Percentiles rank a stretch among this genome's conserved stretches.
These are phyloP conservation scores for Xenus cinereus DNA, from an alignment of 2,113 vertebrate species.

Conservation along the genomic window DNA sequence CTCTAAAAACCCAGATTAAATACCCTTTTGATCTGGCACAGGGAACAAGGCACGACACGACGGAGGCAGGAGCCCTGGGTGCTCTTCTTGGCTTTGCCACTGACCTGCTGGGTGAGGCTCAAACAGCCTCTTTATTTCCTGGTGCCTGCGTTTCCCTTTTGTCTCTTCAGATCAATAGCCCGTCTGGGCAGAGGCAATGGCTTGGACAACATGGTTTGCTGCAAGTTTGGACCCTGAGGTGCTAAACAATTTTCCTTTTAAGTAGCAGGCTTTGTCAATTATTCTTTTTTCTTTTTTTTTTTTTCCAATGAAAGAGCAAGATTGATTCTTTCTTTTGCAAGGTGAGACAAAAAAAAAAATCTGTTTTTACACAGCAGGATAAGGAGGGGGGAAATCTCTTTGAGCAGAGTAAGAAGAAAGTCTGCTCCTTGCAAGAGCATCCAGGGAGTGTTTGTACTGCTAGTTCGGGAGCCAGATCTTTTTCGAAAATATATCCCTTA, in stretches of 20 bases:
- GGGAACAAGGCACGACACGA: fast-evolving
- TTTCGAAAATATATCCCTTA: background rate
- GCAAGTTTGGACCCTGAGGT: background rate
- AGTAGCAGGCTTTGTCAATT: background rate
- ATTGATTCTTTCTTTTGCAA: background rate
- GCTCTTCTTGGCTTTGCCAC: background rate
- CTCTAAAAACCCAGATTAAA: background rate
- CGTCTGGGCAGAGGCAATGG: background rate
- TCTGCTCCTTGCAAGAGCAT: background rate
- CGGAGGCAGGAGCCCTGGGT: background rate
- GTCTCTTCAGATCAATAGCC: background rate
- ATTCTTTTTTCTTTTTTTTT: background rate
- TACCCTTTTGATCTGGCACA: background rate
- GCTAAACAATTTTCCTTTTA: background rate
- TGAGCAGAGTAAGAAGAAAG: background rate
- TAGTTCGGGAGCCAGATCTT: background rate
- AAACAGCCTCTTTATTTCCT: background rate
- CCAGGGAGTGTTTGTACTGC: background rate
- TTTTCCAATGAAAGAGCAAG: background rate
- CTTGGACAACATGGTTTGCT: background rate
- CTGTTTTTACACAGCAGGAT: background rate
- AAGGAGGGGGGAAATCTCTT: background rate
- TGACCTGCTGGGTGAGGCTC: background rate
- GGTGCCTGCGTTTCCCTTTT: background rate
- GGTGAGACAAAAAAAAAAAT: background rate